Conservation (phyloP, 2,888 invertebrate species). For the Andrena fulva region DNA sequence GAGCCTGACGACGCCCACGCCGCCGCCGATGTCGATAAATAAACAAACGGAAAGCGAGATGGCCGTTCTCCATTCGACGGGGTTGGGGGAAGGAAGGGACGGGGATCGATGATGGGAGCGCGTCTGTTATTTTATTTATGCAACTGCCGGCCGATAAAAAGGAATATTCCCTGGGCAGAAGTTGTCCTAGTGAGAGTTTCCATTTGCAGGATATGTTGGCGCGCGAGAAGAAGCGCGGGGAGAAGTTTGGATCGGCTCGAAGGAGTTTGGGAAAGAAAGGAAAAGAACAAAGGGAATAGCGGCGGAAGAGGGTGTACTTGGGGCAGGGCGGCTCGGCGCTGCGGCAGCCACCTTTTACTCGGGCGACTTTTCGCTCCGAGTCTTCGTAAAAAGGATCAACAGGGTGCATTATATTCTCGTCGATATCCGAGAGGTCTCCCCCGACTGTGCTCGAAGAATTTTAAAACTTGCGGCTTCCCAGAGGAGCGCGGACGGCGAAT, state of each 20-base stretch:
- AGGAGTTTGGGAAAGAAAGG: not conserved
- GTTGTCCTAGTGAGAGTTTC: not conserved
- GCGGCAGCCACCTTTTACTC: slow-evolving; percentile 26
- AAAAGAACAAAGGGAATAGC: not conserved
- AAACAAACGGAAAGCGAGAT: slow-evolving; percentile 36
- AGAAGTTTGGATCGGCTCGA: slow-evolving; percentile 22
- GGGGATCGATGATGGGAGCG: slow-evolving; percentile 26
- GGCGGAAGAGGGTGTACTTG: slow-evolving; percentile 1
- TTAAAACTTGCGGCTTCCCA: slow-evolving; percentile 67
- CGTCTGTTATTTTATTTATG: slow-evolving; percentile 23
- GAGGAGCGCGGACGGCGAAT: slow-evolving; percentile 25
- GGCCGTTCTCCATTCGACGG: slow-evolving; percentile 23
- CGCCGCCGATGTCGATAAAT: slow-evolving; percentile 20
- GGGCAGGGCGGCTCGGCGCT: not conserved
- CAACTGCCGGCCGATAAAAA: slow-evolving; percentile 14
- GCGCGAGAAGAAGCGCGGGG: not conserved
- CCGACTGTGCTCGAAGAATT: slow-evolving; percentile 59
- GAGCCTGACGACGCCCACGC: not conserved
- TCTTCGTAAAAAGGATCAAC: slow-evolving; percentile 58
- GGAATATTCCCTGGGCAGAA: not conserved
- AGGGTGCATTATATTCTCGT: slow-evolving; percentile 62
- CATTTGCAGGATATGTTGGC: not conserved
- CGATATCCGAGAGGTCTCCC: slow-evolving; percentile 58
- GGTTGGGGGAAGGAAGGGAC: not conserved
- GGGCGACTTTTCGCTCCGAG: slow-evolving; percentile 45